Percentiles rank a stretch among this genome's conserved stretches.
Conservation (phyloP, 2,113 vertebrate genomes). For the Rhynchopsitta pachyrhyncha region DNA sequence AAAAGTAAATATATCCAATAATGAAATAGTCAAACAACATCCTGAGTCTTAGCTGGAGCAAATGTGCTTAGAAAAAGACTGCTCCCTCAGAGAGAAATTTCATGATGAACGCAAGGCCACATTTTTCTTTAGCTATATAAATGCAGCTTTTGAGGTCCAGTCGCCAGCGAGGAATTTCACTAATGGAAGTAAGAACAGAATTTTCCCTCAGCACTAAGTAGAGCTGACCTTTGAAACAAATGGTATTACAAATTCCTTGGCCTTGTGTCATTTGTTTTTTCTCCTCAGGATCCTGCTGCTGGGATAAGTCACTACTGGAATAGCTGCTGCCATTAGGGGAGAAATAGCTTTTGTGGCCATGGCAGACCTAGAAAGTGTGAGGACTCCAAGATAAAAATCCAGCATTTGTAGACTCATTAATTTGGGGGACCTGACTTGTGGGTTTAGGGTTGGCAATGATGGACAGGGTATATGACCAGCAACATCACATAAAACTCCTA, state of each 20-base stretch:
- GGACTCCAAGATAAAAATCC: neutral
- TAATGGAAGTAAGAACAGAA: neutral
- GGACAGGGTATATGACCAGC: neutral
- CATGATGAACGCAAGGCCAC: neutral
- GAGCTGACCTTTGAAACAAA: conserved; percentile 43
- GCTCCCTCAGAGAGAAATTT: neutral
- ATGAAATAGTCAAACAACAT: neutral
- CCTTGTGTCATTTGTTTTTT: neutral
- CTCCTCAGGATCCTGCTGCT: neutral
- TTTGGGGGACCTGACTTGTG: neutral
- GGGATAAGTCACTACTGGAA: neutral
- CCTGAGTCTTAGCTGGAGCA: neutral
- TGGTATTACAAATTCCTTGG: conserved; percentile 1
- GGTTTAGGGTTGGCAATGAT: neutral
- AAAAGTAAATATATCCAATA: neutral
- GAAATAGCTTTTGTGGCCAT: neutral
- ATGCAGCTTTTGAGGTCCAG: neutral
- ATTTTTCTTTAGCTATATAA: neutral
- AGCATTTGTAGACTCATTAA: neutral
- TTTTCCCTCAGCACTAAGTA: conserved; percentile 4
- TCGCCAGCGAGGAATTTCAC: neutral
- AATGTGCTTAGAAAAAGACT: neutral
- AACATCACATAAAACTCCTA: neutral
- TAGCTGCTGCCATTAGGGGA: neutral
- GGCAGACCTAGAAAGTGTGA: neutral